Evolutionary conservation across 2,113 vertebrate genomes (phyloP), one percentile per base, ranked within the genome.

Genomic region (Myiagra hebetior): DNA sequence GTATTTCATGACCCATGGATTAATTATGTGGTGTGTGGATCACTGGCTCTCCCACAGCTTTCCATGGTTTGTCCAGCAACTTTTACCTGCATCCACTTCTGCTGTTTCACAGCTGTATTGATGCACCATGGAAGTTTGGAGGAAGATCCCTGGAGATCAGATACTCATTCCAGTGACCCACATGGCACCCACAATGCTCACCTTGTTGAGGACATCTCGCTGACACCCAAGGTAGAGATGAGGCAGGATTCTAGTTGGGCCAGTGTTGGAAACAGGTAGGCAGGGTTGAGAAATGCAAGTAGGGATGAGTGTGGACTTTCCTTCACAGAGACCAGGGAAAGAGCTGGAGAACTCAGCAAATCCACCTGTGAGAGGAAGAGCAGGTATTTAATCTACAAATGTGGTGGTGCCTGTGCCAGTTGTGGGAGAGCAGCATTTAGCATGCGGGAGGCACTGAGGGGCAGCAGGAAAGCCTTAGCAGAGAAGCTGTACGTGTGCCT

Each of bases 221-320:
- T 99, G 99, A 94, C 99, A 99, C 93, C 99, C 99, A 72, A 99
- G 98, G 93, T 99, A 99, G 68, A 99, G 98, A 96, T 99, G 99
- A 60, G 99, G 98, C 95, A 99, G 98, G 96, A 99, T 99, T 89
- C 99, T 98, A 5, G 99, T 99, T 30, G 99, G 99, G 9, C 99
- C 99, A 12, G 93, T 87, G 97, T 97, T 99, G 97, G 98, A 97
- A 56, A 99, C 97, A 1, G 99, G 98, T n/a, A 99, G 98, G 93
- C 98, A 99, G 30, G 99, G 98, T 88, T 99, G 99, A 82, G 99
- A 99, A 95, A 99, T 98, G 81, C 99, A 99, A 56, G 98, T 98
- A 47, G 99, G 99, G 44, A 99, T 98, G 70, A 98, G 93, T 0
- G 97, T 75, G 37, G 98, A 99, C 96, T 99, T 99, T 91, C 99